These are phyloP conservation scores for Pterostichus niger DNA, from an alignment of 2,888 invertebrate genomes.

Conservation along the genomic window DNA sequence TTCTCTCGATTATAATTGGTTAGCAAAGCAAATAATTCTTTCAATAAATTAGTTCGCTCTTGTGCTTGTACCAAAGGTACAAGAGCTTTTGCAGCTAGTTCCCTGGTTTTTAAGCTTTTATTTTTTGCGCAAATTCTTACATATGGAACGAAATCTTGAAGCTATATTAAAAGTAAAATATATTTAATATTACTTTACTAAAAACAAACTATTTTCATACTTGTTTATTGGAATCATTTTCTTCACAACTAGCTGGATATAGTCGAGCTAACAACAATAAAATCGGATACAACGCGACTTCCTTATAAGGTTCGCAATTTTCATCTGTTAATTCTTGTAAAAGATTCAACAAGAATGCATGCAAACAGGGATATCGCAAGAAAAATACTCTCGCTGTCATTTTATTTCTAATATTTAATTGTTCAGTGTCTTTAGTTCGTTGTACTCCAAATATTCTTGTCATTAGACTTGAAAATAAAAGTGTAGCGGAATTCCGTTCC, in stretches of 20 bases:
- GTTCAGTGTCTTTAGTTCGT: conserved; percentile 81
- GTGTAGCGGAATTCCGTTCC: conserved; percentile 92
- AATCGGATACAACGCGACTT: conserved; percentile 85
- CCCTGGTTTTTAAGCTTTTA: conserved; percentile 84
- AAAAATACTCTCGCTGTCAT: conserved; percentile 91
- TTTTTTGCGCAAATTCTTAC: conserved; percentile 83
- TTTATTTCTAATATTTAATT: conserved; percentile 82
- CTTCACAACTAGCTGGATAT: conserved; percentile 87
- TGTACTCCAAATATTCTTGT: conserved; percentile 93
- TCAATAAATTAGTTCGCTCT: conserved; percentile 73
- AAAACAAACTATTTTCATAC: conserved; percentile 74
- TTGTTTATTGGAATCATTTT: conserved; percentile 79
- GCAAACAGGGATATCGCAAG: conserved; percentile 83
- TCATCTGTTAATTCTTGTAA: conserved; percentile 75
- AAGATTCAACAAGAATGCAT: conserved; percentile 78
- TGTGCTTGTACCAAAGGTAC: conserved; percentile 80
- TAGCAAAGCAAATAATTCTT: conserved; percentile 72
- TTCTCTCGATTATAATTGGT: conserved; percentile 74
- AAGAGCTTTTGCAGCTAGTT: conserved; percentile 86
- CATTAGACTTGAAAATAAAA: conserved; percentile 90
- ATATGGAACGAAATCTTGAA: conserved; percentile 83
- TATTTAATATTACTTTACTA: too few relatives aligned
- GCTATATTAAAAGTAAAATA: conserved; percentile 75
- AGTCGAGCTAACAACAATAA: conserved; percentile 88
- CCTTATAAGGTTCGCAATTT: conserved; percentile 74